Base-by-base conservation (phyloP, 2,113 vertebrate genomes). In the Microcebus lehilahytsara region DNA sequence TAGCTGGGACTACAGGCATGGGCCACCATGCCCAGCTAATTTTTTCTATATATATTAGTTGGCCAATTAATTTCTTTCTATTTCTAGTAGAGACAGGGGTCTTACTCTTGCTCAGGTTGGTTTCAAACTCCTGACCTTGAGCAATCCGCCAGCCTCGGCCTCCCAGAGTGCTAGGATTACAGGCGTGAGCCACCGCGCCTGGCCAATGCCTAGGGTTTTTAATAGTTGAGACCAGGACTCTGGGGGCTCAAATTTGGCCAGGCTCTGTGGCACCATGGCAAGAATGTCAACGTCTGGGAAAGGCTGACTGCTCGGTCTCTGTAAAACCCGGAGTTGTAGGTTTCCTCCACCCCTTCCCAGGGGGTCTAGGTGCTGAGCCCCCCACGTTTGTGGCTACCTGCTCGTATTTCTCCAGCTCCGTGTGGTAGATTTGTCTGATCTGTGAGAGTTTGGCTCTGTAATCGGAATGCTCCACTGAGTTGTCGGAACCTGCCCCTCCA, bases 371-470 rank as follows among this genome's bases (percentile, higher is more conserved):
- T 20, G 30, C 46, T 16, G 20, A 27, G 2, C 5, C 22, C 56
- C 17, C 7, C 6, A 1, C 1, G 17, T 46, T 22, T 34, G 12
- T 9, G 32, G 98, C 98, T 98, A 99, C 99, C 99, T 99, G 99
- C 96, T 99, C 99, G 3, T 99, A 99, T 98, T 99, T 99, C 99
- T 99, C 99, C 99, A 99, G 99, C 98, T 99, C 99, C 0, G 99
- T 99, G 99, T 99, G 99, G 98, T 99, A 99, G 98, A 99, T 99
- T 98, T 99, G 99, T 79, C 99, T 98, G 98, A 99, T 99, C 98
- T 99, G 99, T 42, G 99, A 99, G 66, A 99, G 99, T 87, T 99
- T 99, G 98, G 99, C 99, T 97, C 99, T 99, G 99, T 99, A 99
- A 95, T 99, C 99, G 0, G 99, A 99, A 96, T 99, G 99, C 93